phyloP scores from a whole-genome alignment of 2,797 vertebrate genomes.

The Heliangelus exortis region DNA sequence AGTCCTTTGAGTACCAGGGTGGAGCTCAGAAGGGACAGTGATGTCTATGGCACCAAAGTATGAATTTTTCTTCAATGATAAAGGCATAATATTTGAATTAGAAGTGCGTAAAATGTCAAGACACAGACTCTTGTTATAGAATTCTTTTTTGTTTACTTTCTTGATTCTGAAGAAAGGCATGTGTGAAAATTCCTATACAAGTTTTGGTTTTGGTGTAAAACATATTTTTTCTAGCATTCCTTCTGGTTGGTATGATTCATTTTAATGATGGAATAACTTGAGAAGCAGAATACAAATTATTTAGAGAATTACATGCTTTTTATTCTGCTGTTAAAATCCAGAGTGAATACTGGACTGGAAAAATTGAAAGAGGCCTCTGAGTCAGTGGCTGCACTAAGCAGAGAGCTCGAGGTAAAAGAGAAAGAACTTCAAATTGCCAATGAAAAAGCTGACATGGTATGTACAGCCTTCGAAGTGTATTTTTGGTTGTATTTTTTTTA shows the following conservation, averaged over 20 bases:
- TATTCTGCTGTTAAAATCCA: conserved; percentile 66
- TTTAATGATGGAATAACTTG: background rate
- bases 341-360: conserved; percentile 94
- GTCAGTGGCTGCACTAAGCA: conserved; percentile 90
- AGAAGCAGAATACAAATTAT: background rate
- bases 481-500: background rate
- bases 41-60: background rate
- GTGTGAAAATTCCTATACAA: background rate
- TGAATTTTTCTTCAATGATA: background rate
- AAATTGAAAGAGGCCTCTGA: conserved; percentile 95
- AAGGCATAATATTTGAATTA: background rate
- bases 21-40: background rate
- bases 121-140: background rate
- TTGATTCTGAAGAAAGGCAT: background rate
- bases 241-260: background rate
- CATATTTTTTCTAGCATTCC: background rate
- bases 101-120: background rate
- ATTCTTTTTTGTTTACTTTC: background rate
- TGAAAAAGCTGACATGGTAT: conserved; percentile 92
- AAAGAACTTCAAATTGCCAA: conserved; percentile 93
- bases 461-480: background rate
- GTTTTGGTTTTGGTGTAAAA: background rate
- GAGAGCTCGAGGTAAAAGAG: conserved; percentile 92
- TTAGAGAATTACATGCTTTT: background rate
- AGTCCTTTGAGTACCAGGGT: background rate